Conservation (phyloP, 1,140 invertebrate species). For the Vanessa atalanta region DNA sequence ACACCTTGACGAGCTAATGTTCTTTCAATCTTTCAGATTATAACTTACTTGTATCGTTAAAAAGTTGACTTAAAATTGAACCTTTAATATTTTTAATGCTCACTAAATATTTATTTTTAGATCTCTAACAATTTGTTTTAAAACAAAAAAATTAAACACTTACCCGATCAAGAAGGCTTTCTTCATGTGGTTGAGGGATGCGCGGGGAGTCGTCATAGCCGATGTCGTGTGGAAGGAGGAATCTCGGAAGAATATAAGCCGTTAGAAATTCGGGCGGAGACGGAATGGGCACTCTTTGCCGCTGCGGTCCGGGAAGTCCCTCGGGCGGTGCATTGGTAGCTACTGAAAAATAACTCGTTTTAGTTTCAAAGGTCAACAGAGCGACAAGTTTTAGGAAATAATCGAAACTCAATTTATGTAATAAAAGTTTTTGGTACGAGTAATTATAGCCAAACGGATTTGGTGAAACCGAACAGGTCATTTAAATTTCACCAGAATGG, state of each 20-base stretch:
- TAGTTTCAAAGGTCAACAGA: not conserved
- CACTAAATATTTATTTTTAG: too few relatives aligned
- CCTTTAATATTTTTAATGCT: too few relatives aligned
- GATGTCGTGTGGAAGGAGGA: constrained; percentile 19
- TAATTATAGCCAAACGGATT: too few relatives aligned
- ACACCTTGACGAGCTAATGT: too few relatives aligned
- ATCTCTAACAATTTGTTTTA: too few relatives aligned
- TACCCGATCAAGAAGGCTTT: constrained; percentile 23
- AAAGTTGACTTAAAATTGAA: too few relatives aligned
- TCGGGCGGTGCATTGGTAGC: not conserved
- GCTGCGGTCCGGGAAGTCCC: not conserved
- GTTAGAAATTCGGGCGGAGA: constrained; percentile 10
- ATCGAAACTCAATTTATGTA: too few relatives aligned
- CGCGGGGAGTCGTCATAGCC: constrained; percentile 19
- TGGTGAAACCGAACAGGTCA: too few relatives aligned
- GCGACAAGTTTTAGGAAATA: not conserved
- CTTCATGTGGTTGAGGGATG: constrained; percentile 13
- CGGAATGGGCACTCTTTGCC: not conserved
- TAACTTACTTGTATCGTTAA: too few relatives aligned
- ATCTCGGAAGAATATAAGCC: constrained; percentile 18
- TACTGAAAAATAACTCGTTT: constrained; percentile 6
- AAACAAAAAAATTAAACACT: not conserved
- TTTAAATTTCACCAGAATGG: too few relatives aligned
- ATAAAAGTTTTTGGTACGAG: too few relatives aligned
- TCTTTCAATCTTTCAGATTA: too few relatives aligned